Base-by-base conservation (phyloP, 2,797 vertebrate genomes). In the Meriones psammophilus region DNA sequence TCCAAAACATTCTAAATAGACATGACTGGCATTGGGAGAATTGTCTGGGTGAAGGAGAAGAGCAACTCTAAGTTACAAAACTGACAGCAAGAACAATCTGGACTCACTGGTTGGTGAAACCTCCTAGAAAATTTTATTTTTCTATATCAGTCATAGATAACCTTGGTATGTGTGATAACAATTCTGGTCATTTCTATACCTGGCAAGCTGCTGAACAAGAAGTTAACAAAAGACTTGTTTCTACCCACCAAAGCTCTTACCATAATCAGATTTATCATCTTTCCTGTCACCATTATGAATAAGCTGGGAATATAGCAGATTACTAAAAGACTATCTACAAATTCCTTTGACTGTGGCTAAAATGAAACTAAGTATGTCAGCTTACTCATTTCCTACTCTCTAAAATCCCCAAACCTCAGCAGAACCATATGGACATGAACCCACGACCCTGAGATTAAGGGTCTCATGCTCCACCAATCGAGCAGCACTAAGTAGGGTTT, bases 141-240 rank as follows among this genome's bases (percentile, higher is more conserved):
- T 90, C 28, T 68, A 6, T 94, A 90, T 92, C 87, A 93, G 18
- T 91, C 42, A 78, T 17, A 96, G 64, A 86, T 90, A 50, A 95
- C 95, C 69, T 83, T 86, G 8, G 54, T 68, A 56, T 56, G 62
- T 74, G 71, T 26, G 60, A 39, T 73, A 97, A 93, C 50, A 97
- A 92, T 96, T 79, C 69, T 88, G 92, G 39, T 95, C 89, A 97
- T 97, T 94, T 96, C 90, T 89, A 96, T 50, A 92, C 86, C 80
- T 83, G 73, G 95, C 42, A 97, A 94, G 96, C 64, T 94, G 60
- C 80, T 95, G 83, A 71, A 85, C 81, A 95, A 96, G 66, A 97
- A 95, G 97, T 97, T 97, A 97, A 97, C 94, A 92, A 97, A 95
- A 97, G 69, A 58, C 28, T 84, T 94, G 79, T 96, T 97, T 93